Conservation (phyloP, 2,888 invertebrate genomes). For the Dastarcus helophoroides region DNA sequence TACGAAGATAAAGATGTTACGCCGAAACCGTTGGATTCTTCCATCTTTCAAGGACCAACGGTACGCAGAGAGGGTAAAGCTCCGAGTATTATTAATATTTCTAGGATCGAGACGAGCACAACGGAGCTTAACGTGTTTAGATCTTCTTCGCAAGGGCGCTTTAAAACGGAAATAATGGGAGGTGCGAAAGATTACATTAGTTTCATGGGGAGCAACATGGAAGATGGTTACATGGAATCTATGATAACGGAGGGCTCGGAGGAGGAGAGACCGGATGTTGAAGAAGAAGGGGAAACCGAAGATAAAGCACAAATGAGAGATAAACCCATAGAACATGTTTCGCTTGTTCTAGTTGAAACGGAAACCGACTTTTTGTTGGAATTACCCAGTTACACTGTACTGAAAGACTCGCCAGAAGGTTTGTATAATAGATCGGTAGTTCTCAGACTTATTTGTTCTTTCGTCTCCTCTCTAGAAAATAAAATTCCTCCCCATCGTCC, state of each 20-base stretch:
- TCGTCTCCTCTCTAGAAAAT: no score
- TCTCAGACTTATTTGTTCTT: no score
- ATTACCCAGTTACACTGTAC: conserved; percentile 49
- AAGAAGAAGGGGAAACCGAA: conserved; percentile 3
- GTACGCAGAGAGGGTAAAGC: no score
- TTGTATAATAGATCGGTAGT: conserved; percentile 7
- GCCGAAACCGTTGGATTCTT: conserved; percentile 34
- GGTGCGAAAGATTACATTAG: conserved; percentile 6
- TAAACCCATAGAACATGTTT: conserved; percentile 47
- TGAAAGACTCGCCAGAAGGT: conserved; percentile 46
- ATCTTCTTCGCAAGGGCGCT: conserved; percentile 3
- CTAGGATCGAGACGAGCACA: conserved; percentile 7
- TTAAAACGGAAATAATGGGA: conserved; percentile 8
- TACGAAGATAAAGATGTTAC: conserved; percentile 35
- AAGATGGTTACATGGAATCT: conserved; percentile 9
- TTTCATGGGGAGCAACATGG: conserved; percentile 7
- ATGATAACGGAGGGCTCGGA: conserved; percentile 5
- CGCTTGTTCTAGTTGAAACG: conserved; percentile 55
- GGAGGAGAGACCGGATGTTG: conserved; percentile 5
- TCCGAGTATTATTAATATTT: conserved; percentile 15
- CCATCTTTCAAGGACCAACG: conserved; percentile 25
- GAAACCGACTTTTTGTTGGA: conserved; percentile 53
- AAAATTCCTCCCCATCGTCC: no score
- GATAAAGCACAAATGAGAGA: conserved; percentile 3
- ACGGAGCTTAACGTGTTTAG: conserved; percentile 3